A percentile compares a stretch with the other conserved stretches of the same genome.
phyloP scores from a whole-genome alignment of 2,888 invertebrate genomes.

The Coronaproctus castanopsis region DNA sequence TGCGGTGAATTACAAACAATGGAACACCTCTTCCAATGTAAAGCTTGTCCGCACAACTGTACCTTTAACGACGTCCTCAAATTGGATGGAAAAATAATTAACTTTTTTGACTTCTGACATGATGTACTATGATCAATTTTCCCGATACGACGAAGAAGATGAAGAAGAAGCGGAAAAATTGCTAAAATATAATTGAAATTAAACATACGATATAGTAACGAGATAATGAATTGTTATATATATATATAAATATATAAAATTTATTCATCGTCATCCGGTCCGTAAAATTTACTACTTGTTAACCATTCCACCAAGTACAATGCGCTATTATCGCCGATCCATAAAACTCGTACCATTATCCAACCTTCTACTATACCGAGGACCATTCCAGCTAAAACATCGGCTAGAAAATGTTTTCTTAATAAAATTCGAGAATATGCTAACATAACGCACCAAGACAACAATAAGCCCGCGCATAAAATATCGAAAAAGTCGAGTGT shows the following conservation, averaged over 20 bases:
- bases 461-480: conserved; percentile 28
- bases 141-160: too few species aligned
- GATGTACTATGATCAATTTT: too few species aligned
- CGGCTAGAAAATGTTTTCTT: conserved; percentile 69
- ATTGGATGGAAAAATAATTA: too few species aligned
- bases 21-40: too few species aligned
- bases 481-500: conserved; percentile 23
- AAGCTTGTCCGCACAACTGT: too few species aligned
- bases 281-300: conserved; percentile 43
- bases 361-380: conserved; percentile 53
- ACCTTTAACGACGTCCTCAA: too few species aligned
- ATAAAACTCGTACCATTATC: conserved; percentile 37
- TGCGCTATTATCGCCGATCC: conserved; percentile 44
- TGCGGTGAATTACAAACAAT: too few species aligned
- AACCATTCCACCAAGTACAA: conserved; percentile 31
- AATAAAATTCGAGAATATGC: conserved; percentile 59
- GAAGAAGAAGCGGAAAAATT: too few species aligned
- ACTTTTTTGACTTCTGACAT: too few species aligned
- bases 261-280: conserved; percentile 47
- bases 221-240: too few species aligned
- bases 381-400: conserved; percentile 52
- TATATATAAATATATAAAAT: conserved; percentile 1
- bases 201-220: too few species aligned
- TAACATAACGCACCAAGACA: conserved; percentile 54
- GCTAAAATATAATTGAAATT: too few species aligned